Base-by-base conservation (phyloP, 2,888 invertebrate genomes). In the Microctonus aethiopoides region DNA sequence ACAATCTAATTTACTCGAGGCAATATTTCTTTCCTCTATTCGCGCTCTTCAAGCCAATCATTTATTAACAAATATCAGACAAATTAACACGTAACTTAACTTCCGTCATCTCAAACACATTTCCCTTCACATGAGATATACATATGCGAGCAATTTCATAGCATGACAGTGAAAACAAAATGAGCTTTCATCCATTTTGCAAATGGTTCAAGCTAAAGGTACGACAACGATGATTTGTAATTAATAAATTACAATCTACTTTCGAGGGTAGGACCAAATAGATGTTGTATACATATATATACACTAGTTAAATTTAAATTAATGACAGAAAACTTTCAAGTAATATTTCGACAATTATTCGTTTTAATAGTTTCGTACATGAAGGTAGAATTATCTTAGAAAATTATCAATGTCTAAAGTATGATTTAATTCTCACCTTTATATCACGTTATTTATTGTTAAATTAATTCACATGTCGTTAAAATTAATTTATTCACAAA, bases 1-100 rank as follows among this genome's bases (percentile, higher is more conserved):
- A 6, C 34, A 41, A 72, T 68, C 57, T 68, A 72, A 72, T 72
- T 72, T 67, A 67, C 67, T 63, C 62, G 26, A 1, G 52, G 52
- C 54, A 67, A 63, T 72, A 69, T 67, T 72, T 69, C 67, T 69
- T 67, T 65, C 13, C 56, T 52, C 36, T 22, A n/a, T 51, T 51
- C 34, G 7, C 16, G 16, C 32, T 13, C 13, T 11, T 16, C 20
- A n/a, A 29, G 5, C 10, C 32, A 3, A 24, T 10, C 26, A 13
- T n/a, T 2, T 10, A 26, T 2, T 54, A 26, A 46, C 46, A 46
- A 46, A 46, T 46, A 9, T 46, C 16, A 46, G 16, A 7, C 6
- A 46, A 46, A 46, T 46, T 9, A 1, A 46, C 16, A 46, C 46
- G 7, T 46, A 6, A n/a, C 7, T 29, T 16, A n/a, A 16, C 4